Conservation (phyloP, 2,113 vertebrate genomes). For the Pterocles gutturalis region DNA sequence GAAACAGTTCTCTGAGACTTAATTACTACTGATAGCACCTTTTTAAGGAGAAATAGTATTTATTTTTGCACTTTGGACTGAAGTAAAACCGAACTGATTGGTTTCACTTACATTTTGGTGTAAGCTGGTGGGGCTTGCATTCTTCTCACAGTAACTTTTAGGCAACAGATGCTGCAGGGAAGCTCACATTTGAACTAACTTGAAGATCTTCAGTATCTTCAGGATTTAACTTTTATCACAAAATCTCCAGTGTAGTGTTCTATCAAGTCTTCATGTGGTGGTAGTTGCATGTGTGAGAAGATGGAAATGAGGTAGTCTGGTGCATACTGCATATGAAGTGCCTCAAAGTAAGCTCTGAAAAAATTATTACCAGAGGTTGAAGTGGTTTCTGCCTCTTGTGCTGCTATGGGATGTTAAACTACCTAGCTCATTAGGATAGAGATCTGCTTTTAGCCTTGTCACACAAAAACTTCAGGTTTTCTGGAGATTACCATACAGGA, state of each 20-base stretch:
- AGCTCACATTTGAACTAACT: not conserved
- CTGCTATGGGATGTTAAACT: not conserved
- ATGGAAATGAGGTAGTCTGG: not conserved
- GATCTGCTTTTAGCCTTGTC: not conserved
- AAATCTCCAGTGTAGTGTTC: not conserved
- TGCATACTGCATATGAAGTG: slow-evolving; percentile 30
- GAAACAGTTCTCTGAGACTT: slow-evolving; percentile 14
- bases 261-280: not conserved
- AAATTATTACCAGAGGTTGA: not conserved
- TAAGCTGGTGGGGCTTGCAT: not conserved
- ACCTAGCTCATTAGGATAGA: not conserved
- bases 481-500: not conserved
- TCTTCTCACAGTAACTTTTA: not conserved
- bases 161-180: not conserved
- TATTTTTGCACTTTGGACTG: slow-evolving; percentile 64
- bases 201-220: not conserved
- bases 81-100: not conserved
- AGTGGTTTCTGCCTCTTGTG: slow-evolving; percentile 1
- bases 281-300: slow-evolving; percentile 16
- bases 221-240: not conserved
- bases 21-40: slow-evolving; percentile 43
- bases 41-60: slow-evolving; percentile 37
- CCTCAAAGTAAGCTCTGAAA: slow-evolving; percentile 31
- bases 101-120: not conserved
- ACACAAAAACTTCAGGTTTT: not conserved